These are phyloP conservation scores for Siphamia tubifer DNA, from an alignment of 2,113 vertebrate species.

Conservation along the genomic window DNA sequence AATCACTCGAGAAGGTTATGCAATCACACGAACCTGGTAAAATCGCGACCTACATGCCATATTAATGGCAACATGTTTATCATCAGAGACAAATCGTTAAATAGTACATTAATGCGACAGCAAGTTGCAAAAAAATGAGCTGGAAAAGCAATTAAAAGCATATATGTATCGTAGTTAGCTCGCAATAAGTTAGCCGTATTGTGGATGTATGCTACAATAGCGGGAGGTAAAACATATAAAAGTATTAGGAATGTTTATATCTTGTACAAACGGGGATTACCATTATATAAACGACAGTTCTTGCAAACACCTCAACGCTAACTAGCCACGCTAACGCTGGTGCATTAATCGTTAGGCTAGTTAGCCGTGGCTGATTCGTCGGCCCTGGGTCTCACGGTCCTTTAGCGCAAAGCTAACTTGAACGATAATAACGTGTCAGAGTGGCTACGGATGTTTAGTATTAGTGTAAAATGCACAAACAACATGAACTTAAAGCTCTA, in stretches of 20 bases:
- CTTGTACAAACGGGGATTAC: rapidly evolving
- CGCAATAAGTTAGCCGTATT: background rate
- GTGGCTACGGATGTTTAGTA: background rate
- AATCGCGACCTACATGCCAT: rapidly evolving
- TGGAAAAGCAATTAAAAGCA: no score
- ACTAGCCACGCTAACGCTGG: background rate
- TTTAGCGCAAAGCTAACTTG: background rate
- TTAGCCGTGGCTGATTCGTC: background rate
- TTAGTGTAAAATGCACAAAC: background rate
- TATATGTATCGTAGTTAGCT: background rate
- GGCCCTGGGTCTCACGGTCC: background rate
- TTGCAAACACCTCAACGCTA: background rate
- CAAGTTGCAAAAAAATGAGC: background rate
- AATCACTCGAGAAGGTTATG: background rate
- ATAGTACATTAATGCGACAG: background rate
- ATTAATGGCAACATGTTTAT: no score
- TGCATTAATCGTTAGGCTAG: background rate
- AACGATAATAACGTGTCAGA: background rate
- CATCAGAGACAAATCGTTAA: background rate
- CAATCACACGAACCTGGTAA: background rate
- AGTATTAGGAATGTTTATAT: background rate
- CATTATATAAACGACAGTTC: background rate
- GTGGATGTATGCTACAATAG: background rate
- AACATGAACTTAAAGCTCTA: rapidly evolving
- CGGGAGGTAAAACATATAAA: background rate